These are phyloP conservation scores for Micropterix aruncella DNA, from an alignment of 2,888 invertebrate genomes.

Conservation along the genomic window DNA sequence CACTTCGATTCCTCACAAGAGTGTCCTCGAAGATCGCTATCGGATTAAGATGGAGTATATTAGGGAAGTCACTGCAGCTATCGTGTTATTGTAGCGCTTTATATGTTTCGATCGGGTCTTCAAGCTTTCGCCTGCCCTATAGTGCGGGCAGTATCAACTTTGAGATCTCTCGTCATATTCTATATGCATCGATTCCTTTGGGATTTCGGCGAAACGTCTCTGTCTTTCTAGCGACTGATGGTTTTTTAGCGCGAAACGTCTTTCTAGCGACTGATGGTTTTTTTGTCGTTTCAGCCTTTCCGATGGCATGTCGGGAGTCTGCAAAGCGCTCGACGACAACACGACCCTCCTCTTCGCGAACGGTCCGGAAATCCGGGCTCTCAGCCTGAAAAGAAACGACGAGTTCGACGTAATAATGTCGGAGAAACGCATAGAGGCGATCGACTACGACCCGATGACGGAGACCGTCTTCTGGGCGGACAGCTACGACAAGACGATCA, in stretches of 20 bases:
- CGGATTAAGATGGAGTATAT: no score
- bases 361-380: slow-evolving; percentile 75
- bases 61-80: no score
- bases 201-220: no score
- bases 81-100: no score
- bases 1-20: no score
- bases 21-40: no score
- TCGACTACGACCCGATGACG: slow-evolving; percentile 75
- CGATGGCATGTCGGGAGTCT: slow-evolving; percentile 69
- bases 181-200: no score
- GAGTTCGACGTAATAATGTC: slow-evolving; percentile 65
- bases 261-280: not conserved
- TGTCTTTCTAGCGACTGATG: no score
- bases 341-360: slow-evolving; percentile 62
- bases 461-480: slow-evolving; percentile 96
- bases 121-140: no score
- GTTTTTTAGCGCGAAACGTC: not conserved
- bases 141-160: no score
- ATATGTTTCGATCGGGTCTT: no score
- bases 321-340: slow-evolving; percentile 53
- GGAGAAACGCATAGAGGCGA: slow-evolving; percentile 80
- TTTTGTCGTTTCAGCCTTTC: slow-evolving; percentile 32
- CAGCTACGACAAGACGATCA: slow-evolving; percentile 78
- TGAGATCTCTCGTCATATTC: no score
- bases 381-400: slow-evolving; percentile 49